Conservation (phyloP, 2,113 vertebrate species). For the Nycticorax nycticorax region DNA sequence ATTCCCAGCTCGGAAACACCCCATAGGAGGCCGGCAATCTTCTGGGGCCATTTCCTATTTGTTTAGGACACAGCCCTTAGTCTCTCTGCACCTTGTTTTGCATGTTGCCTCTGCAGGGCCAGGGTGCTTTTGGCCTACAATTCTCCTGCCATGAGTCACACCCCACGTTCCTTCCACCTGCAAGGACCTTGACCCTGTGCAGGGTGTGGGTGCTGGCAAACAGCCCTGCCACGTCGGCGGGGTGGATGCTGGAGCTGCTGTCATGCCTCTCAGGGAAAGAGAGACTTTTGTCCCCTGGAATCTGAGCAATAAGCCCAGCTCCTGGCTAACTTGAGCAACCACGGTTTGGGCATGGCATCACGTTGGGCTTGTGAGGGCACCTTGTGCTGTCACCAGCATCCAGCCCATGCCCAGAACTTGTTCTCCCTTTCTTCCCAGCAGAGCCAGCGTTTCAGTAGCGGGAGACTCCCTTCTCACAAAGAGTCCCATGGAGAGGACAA, state of each 20-base stretch:
- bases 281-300: background rate
- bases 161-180: background rate
- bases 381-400: background rate
- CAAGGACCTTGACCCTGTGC: background rate
- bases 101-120: background rate
- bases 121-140: background rate
- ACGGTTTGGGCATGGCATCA: background rate
- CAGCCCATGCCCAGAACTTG: background rate
- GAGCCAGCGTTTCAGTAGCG: background rate
- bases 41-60: background rate
- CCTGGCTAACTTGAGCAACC: background rate
- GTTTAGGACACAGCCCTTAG: background rate
- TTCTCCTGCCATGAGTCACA: background rate
- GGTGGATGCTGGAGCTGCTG: background rate
- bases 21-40: background rate
- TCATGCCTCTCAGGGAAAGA: accelerated
- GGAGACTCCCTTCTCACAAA: background rate
- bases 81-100: background rate
- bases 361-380: background rate
- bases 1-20: background rate
- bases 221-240: background rate
- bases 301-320: background rate
- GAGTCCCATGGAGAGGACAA: too few species aligned
- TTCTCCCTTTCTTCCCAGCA: background rate
- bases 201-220: background rate